Evolutionary conservation across 1,140 invertebrate species (phyloP), one percentile per base, ranked within the genome.

Genomic region (Anastrepha obliqua): DNA sequence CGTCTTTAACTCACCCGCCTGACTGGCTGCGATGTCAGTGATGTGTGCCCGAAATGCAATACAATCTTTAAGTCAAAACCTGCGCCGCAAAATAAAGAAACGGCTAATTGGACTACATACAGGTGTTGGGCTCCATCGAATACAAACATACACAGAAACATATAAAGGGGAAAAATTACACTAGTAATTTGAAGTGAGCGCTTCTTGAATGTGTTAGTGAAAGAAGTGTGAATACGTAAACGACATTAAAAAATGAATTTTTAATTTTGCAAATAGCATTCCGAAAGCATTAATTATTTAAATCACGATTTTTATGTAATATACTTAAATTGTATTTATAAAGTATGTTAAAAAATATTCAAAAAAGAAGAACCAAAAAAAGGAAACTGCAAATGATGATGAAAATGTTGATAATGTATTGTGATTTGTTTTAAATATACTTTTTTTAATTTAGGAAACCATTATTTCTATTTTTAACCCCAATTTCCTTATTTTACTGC

Each of bases 201-300:
- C 51, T 5, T 55, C 1, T 55, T 55, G 51, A 55, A 55, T 55
- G 51, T 9, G 9, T 9, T 55, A 4, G 60, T 62, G 60, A 62
- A 62, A 55, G 51, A 7, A 55, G 51, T 1, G 51, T 62, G 29
- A 29, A 29, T 29, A 29, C 29, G 29, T 29, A 29, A 29, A 29
- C 29, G 29, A 29, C 29, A 9, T 62, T n/a, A 4, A 11, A 62
- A 81, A 9, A 81, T 81, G n/a, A 51, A 81, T 9, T 20, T 29
- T 81, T 81, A 9, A 87, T 64, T 60, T 85, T 64, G 81, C n/a
- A 59, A 87, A 88, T 86, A 70, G 44, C 87, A 88, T 88, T 88
- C 87, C 87, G 47, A n/a, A 65, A 65, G 87, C 87, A 88, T 88
- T 88, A 86, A 29, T 58, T 47, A 67, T 85, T 85, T 55, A 20